phyloP scores from a whole-genome alignment of 64 coral and sea anemone genomes.

The Platygyra sinensis region DNA sequence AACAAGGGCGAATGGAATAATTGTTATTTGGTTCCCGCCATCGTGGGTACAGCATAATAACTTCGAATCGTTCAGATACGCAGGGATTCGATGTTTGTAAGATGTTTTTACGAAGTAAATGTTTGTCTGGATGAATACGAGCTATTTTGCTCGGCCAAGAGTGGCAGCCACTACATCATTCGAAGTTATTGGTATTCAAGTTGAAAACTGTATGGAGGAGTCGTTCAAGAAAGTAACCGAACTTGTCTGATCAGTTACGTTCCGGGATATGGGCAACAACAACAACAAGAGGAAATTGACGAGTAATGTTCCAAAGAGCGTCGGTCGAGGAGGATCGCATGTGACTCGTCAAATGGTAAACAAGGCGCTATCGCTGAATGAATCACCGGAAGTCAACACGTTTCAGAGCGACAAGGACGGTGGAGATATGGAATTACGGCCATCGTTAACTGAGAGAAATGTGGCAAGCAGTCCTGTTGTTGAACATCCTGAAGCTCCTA shows the following conservation, averaged over 20 bases:
- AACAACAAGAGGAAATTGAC: not conserved
- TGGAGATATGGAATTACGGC: conserved; percentile 4
- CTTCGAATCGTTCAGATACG: too few relatives aligned
- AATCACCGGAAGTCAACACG: not conserved
- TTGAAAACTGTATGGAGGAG: not conserved
- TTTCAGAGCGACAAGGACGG: conserved; percentile 12
- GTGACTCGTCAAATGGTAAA: not conserved
- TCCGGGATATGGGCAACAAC: too few relatives aligned
- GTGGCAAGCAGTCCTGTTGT: not conserved
- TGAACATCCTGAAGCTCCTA: not conserved
- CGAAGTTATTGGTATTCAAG: conserved; percentile 37
- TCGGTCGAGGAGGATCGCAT: not conserved
- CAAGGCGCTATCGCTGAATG: too few relatives aligned
- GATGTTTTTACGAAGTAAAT: too few relatives aligned
- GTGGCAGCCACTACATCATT: not conserved
- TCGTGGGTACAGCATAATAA: too few relatives aligned
- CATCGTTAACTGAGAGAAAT: conserved; percentile 7
- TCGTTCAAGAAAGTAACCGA: conserved; percentile 6
- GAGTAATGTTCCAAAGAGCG: not conserved
- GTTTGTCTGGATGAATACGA: too few relatives aligned
- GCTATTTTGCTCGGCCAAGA: too few relatives aligned
- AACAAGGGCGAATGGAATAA: too few relatives aligned
- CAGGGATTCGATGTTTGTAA: too few relatives aligned
- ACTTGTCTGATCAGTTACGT: not conserved
- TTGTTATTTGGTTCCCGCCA: too few relatives aligned